phyloP scores from a whole-genome alignment of 2,797 vertebrate species.

The Dallia pectoralis region DNA sequence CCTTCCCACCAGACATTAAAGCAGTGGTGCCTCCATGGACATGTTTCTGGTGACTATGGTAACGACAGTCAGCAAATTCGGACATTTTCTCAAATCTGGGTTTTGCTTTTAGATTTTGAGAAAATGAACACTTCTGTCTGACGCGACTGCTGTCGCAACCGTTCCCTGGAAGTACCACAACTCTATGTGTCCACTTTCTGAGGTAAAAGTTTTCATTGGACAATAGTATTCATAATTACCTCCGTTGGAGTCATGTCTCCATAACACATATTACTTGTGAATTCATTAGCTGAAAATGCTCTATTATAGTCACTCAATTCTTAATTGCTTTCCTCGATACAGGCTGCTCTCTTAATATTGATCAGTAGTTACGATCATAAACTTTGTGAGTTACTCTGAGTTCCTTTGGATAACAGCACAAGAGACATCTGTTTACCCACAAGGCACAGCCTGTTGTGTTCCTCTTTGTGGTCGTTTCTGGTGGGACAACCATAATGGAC shows the following conservation, averaged over 20 bases:
- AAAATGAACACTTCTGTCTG: too few relatives aligned
- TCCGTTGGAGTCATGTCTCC: neutral
- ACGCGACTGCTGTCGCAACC: too few relatives aligned
- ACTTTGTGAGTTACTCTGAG: conserved; percentile 69
- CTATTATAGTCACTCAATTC: neutral
- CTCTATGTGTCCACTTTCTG: neutral
- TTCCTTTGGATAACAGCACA: conserved; percentile 72
- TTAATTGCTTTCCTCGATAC: conserved; percentile 57
- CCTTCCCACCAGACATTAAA: too few relatives aligned
- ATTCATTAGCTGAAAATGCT: conserved; percentile 54
- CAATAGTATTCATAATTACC: neutral
- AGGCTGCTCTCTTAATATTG: conserved; percentile 67
- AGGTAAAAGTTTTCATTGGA: neutral
- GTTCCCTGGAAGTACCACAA: neutral
- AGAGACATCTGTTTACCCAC: conserved; percentile 72
- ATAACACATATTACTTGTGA: too few relatives aligned
- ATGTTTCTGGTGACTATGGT: neutral
- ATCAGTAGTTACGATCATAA: conserved; percentile 76
- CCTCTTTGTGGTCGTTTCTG: conserved; percentile 64
- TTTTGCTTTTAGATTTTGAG: too few relatives aligned
- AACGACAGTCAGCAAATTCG: neutral
- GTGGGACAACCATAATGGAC: conserved; percentile 75
- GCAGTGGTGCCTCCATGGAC: too few relatives aligned
- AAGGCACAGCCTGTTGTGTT: conserved; percentile 60
- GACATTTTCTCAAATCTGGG: neutral